Evolutionary conservation across 2,113 vertebrate genomes (phyloP).

Genomic region (Jacana jacana): DNA sequence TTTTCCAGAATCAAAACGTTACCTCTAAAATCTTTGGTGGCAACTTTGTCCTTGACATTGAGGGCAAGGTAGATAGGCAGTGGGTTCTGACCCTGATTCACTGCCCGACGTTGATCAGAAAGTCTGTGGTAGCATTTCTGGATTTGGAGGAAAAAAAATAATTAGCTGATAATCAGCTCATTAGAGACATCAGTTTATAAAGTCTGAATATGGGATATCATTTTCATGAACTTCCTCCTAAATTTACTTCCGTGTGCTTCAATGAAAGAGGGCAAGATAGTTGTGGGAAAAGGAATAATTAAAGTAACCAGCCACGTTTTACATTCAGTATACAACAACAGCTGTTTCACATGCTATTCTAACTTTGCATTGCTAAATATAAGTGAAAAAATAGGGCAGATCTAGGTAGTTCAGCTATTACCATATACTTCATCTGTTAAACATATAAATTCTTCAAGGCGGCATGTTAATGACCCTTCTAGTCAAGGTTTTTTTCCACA

Average conservation of each 20-base stretch:
- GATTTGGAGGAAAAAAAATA: not conserved
- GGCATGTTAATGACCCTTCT: not conserved
- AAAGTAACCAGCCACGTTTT: not conserved
- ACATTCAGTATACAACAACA: not conserved
- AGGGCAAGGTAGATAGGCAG: slow-evolving; percentile 86
- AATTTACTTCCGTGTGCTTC: not conserved
- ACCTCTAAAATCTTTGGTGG: slow-evolving; percentile 80
- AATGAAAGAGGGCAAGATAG: not conserved
- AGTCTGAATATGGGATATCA: not conserved
- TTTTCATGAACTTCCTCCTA: not conserved
- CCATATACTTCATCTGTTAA: not conserved
- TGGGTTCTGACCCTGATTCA: slow-evolving; percentile 84
- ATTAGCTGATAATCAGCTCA: not conserved
- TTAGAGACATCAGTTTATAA: not conserved
- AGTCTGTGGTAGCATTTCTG: slow-evolving; percentile 77
- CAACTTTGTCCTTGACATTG: slow-evolving; percentile 77
- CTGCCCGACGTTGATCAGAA: slow-evolving; percentile 80
- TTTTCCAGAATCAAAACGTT: not conserved
- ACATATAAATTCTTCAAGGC: not conserved
- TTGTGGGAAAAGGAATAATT: not conserved
- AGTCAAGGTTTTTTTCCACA: not conserved
- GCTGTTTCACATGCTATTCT: not conserved
- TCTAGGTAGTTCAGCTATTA: not conserved
- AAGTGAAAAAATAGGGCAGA: not conserved
- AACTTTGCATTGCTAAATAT: not conserved